Conservation (phyloP, 2,888 invertebrate species). For the Hypomecis atomaria region DNA sequence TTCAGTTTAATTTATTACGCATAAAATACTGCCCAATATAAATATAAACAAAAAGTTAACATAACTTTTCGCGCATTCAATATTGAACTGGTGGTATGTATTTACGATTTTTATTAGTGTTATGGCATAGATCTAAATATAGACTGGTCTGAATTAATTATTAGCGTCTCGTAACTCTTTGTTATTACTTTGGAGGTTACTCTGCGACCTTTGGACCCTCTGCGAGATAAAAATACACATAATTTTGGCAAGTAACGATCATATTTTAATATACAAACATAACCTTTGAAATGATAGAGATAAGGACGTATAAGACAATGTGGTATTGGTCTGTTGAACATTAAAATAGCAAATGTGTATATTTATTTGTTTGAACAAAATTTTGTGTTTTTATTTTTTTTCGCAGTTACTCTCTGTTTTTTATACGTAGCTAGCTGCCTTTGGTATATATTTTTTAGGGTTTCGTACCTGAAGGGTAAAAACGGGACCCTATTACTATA, state of each 20-base stretch:
- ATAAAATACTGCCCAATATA: neutral
- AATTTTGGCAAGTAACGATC: conserved; percentile 11
- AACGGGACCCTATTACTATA: too few species aligned
- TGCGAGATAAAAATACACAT: conserved; percentile 16
- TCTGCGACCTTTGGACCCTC: conserved; percentile 30
- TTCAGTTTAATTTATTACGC: neutral
- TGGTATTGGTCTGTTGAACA: neutral
- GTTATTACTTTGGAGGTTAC: conserved; percentile 28
- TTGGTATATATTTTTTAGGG: too few species aligned
- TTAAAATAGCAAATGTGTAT: too few species aligned
- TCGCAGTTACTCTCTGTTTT: too few species aligned
- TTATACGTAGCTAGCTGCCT: too few species aligned
- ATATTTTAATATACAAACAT: conserved; percentile 9
- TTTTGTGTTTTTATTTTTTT: too few species aligned
- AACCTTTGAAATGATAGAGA: conserved; percentile 5
- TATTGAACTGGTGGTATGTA: conserved; percentile 27
- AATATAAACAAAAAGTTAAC: neutral
- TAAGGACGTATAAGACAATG: neutral
- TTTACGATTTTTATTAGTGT: conserved; percentile 1
- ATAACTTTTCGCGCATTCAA: conserved; percentile 13
- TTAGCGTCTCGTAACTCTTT: neutral
- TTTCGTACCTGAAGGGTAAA: too few species aligned
- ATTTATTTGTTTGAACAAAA: too few species aligned
- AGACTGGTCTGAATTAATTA: conserved; percentile 16
- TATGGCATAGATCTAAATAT: conserved; percentile 28